Percentiles rank a stretch among this genome's conserved stretches.
phyloP scores from a whole-genome alignment of 2,888 invertebrate genomes.

The Sclerodermus sp. region DNA sequence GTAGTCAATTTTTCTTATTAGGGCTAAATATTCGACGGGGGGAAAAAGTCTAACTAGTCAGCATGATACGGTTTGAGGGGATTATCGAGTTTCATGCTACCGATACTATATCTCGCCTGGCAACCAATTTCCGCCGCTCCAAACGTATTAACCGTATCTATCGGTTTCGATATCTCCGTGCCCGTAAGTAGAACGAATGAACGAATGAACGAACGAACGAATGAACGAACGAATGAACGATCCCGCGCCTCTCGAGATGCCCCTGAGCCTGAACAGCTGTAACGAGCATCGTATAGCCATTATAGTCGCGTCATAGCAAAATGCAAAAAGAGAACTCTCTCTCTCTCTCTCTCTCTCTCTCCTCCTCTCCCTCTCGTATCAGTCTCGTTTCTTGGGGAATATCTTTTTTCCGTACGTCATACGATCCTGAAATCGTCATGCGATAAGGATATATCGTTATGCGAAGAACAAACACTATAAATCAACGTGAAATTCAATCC shows the following conservation, averaged over 20 bases:
- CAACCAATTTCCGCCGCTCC: conserved; percentile 4
- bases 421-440: too few species aligned
- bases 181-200: conserved; percentile 8
- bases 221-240: conserved; percentile 10
- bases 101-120: conserved; percentile 3
- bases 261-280: neutral
- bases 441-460: too few species aligned
- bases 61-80: neutral
- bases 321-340: neutral
- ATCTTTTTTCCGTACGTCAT: too few species aligned
- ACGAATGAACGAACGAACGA: conserved; percentile 11
- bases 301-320: neutral
- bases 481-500: too few species aligned
- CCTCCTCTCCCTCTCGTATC: too few species aligned
- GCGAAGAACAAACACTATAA: too few species aligned
- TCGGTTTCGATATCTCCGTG: conserved; percentile 7
- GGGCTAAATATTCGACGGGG: too few species aligned
- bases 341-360: too few species aligned
- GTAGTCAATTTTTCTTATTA: too few species aligned
- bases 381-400: too few species aligned
- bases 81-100: neutral
- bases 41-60: too few species aligned
- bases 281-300: conserved; percentile 28
- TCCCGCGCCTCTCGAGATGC: neutral
- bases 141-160: conserved; percentile 9